Evolutionary conservation across 2,797 vertebrate genomes (phyloP).

Genomic region (Chloroceryle inda): DNA sequence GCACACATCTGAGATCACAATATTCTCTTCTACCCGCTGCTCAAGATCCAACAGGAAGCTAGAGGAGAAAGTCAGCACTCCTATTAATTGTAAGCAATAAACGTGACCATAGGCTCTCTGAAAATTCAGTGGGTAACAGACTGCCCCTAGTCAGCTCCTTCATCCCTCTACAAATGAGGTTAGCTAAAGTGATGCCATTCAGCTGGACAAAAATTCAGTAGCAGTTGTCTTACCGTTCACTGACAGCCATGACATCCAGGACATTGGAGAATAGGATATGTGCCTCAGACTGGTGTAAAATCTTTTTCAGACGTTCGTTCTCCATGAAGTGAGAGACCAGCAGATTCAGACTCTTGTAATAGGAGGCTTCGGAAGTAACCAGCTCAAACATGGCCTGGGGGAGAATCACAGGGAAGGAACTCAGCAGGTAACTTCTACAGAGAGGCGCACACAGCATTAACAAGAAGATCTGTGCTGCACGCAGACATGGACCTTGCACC

Average conservation of each 20-base stretch:
- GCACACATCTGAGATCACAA: constrained; percentile 93
- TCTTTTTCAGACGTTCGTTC: constrained; percentile 87
- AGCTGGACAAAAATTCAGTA: background rate
- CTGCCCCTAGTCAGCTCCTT: background rate
- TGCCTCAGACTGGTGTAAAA: constrained; percentile 91
- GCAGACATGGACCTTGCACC: background rate
- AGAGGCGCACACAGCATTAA: accelerated
- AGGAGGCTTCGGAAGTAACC: constrained; percentile 95
- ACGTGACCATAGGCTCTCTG: background rate
- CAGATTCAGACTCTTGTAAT: constrained; percentile 95
- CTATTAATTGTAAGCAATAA: background rate
- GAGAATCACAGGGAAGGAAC: constrained; percentile 8
- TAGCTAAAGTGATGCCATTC: background rate
- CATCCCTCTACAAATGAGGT: background rate
- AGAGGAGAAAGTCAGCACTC: constrained; percentile 23
- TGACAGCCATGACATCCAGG: constrained; percentile 93
- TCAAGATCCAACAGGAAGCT: constrained; percentile 96
- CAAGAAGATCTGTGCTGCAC: background rate
- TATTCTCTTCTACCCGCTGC: constrained; percentile 91
- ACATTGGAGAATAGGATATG: constrained; percentile 99
- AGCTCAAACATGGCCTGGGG: constrained; percentile 96
- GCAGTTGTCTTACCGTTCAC: constrained; percentile 86
- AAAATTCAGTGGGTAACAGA: background rate
- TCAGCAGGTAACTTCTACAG: background rate
- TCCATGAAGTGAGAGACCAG: constrained; percentile 94